Evolutionary conservation across 1,140 invertebrate genomes (phyloP).

Genomic region (Drosophila miranda): DNA sequence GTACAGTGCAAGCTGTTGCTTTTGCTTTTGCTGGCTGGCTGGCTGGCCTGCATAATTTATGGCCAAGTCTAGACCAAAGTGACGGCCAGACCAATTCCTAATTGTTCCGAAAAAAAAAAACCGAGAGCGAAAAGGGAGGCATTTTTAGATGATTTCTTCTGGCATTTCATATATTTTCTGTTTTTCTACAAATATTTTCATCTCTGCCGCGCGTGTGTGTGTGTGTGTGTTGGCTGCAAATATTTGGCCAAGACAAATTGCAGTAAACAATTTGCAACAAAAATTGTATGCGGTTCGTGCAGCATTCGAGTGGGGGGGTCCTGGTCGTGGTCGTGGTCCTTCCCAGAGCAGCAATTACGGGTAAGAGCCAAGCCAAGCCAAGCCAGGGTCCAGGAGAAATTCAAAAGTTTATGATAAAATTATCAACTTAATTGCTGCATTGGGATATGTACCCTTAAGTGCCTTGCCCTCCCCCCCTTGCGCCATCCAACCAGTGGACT

Average conservation of each 20-base stretch:
- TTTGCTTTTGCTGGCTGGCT: background rate
- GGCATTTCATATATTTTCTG: conserved; percentile 48
- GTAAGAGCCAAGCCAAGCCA: background rate
- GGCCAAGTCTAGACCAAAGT: conserved; percentile 65
- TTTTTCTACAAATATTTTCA: no score
- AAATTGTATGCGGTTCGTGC: conserved; percentile 50
- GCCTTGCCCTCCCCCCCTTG: no score
- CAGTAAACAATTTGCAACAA: conserved; percentile 77
- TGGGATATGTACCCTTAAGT: conserved; percentile 35
- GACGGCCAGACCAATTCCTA: conserved; percentile 32
- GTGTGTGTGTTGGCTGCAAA: conserved; percentile 41
- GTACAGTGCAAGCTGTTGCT: conserved; percentile 53
- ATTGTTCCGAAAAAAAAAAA: background rate
- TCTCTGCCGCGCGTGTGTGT: conserved; percentile 7
- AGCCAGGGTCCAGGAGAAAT: conserved; percentile 20
- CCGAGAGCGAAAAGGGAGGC: conserved; percentile 1
- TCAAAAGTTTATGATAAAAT: conserved; percentile 79
- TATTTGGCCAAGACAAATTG: conserved; percentile 77
- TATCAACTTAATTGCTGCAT: conserved; percentile 73
- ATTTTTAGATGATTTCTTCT: conserved; percentile 59
- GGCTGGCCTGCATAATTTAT: conserved; percentile 60
- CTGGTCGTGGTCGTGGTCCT: background rate
- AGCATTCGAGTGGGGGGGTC: conserved; percentile 7
- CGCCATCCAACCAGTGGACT: conserved; percentile 4
- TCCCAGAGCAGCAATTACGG: conserved; percentile 58